A percentile compares a stretch with the other conserved stretches of the same genome.
Conservation (phyloP, 2,888 invertebrate species). For the Venustoraphidia nigricollis region DNA sequence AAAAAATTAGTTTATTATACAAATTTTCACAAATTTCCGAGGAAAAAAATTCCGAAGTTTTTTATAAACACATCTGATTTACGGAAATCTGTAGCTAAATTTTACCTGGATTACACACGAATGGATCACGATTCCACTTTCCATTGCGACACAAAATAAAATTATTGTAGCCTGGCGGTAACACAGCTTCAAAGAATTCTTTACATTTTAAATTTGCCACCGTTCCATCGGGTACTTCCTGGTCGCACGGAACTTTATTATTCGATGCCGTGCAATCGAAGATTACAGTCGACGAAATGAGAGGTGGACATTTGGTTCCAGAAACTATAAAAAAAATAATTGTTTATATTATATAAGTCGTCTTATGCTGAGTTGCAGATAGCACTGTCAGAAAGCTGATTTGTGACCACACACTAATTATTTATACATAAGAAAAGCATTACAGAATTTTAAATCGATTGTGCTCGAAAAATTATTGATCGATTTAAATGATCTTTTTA, state of each 20-base stretch:
- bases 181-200: constrained; percentile 1
- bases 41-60: too few species aligned
- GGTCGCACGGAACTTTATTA: constrained; percentile 1
- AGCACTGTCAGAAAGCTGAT: too few species aligned
- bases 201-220: constrained; percentile 6
- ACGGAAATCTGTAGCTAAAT: neutral
- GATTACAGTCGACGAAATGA: constrained; percentile 3
- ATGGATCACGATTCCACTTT: constrained; percentile 5
- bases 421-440: too few species aligned
- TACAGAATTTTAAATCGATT: too few species aligned
- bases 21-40: too few species aligned
- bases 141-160: constrained; percentile 5
- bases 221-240: constrained; percentile 7
- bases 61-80: too few species aligned
- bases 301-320: constrained; percentile 1
- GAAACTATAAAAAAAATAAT: constrained; percentile 5
- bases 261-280: constrained; percentile 3
- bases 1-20: too few species aligned
- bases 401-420: too few species aligned
- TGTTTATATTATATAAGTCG: neutral
- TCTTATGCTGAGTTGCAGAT: too few species aligned
- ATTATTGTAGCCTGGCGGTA: neutral
- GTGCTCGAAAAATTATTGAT: too few species aligned
- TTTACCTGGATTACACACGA: constrained; percentile 7
- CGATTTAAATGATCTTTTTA: too few species aligned